These are phyloP conservation scores for Crematogaster levior DNA, from an alignment of 2,888 invertebrate genomes.

Conservation along the genomic window DNA sequence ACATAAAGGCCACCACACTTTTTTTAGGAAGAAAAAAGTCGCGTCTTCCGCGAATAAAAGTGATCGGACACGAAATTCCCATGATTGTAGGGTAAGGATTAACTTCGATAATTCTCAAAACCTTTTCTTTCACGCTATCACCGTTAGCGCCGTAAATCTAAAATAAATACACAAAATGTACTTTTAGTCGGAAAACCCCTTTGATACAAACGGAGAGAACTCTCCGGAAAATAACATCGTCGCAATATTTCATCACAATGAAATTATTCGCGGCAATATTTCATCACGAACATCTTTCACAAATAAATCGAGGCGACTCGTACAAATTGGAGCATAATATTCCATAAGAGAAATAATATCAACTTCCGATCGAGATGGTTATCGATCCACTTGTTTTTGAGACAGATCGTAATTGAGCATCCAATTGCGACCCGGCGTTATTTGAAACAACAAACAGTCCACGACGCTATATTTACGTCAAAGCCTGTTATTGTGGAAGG, in stretches of 20 bases:
- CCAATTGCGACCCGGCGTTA: neutral
- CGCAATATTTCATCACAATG: too few species aligned
- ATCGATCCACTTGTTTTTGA: neutral
- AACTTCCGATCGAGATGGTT: neutral
- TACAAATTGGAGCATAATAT: constrained; percentile 3
- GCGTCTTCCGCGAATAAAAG: too few species aligned
- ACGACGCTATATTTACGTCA: neutral
- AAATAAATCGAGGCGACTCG: neutral
- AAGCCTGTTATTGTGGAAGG: constrained; percentile 1
- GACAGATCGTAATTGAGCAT: neutral
- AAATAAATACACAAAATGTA: neutral
- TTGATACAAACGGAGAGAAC: neutral
- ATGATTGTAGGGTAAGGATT: too few species aligned
- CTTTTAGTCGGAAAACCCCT: constrained; percentile 1
- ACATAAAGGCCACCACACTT: too few species aligned
- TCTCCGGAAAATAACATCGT: constrained; percentile 6
- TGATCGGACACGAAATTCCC: too few species aligned
- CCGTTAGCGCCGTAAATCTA: constrained; percentile 1
- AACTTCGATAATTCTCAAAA: constrained; percentile 7
- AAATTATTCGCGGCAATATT: neutral
- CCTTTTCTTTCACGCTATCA: neutral
- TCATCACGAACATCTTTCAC: neutral
- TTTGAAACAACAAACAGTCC: neutral
- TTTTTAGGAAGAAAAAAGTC: too few species aligned
- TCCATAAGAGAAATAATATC: neutral